These are phyloP conservation scores for Percina caprodes DNA, from an alignment of 2,113 vertebrate species.

Conservation along the genomic window DNA sequence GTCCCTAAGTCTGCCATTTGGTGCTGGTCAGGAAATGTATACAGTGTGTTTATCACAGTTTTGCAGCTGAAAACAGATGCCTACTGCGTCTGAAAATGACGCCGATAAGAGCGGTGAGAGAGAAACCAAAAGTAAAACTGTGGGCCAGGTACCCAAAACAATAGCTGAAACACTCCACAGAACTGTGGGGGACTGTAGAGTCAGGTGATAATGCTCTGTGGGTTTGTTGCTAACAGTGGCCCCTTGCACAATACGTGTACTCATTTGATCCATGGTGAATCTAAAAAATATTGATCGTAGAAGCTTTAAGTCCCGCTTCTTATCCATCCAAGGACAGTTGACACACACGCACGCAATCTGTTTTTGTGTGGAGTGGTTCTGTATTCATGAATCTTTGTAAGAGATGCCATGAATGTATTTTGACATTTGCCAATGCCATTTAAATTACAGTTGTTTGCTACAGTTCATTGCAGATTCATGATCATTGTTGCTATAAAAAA, in stretches of 20 bases:
- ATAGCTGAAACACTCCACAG: background rate
- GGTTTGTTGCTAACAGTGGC: background rate
- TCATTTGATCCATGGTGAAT: slow-evolving; percentile 18
- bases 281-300: slow-evolving; percentile 1
- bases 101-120: background rate
- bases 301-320: background rate
- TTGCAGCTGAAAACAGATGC: background rate
- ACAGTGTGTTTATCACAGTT: background rate
- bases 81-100: background rate
- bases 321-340: background rate
- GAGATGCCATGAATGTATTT: slow-evolving; percentile 36
- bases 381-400: slow-evolving; percentile 39
- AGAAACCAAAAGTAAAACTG: background rate
- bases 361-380: slow-evolving; percentile 12
- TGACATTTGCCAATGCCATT: slow-evolving; percentile 26
- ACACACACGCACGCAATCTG: too few species aligned
- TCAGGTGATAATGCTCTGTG: background rate
- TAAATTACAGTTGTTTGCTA: slow-evolving; percentile 47
- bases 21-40: background rate
- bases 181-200: background rate
- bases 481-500: slow-evolving; percentile 19
- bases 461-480: too few species aligned
- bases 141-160: background rate
- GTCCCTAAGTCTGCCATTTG: background rate
- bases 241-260: background rate